Base-by-base conservation (phyloP, 1,140 invertebrate species). In the Plutomurus gul region DNA sequence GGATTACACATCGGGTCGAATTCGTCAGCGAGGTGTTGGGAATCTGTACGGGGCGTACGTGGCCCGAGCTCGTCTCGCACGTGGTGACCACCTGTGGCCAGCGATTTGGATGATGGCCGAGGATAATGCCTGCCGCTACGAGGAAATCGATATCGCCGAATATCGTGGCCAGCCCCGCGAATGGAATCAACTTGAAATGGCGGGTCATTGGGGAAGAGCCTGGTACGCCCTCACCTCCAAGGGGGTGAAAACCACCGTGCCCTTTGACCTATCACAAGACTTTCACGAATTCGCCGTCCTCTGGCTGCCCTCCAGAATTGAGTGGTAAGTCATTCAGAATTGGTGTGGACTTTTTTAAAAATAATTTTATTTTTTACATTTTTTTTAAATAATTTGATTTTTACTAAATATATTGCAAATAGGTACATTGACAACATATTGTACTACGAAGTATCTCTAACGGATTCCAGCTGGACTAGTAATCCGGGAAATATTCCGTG, bases 221-320 rank as follows among this genome's bases (percentile, higher is more conserved):
- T 80, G 70, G 56, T 72, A 80, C 71, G 49, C 51, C 4, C 20
- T 82, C 4, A 78, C 71, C 11, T 80, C 81, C 0, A 76, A 56
- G 16, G 78, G 78, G 1, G 47, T 51, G 1, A 37, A 51, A 76
- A 60, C 8, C 22, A 70, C 16, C 6, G 75, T 74, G 11, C 22
- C 40, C 4, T 22, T 30, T 33, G 82, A 83, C 60, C 22, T 83
- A n/a, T 77, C 79, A 56, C 0, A 7, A 1, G 78, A 76, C 13
- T 83, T 78, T 51, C 82, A 83, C 33, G 82, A 83, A 27, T 83
- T 43, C 37, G 82, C 82, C 43, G 71, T 83, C 16, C 51, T 83
- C 6, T 83, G 82, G 82, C 33, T 81, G 3, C 78, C 70, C 11
- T 25, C 30, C 11, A 79, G 37, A 75, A 27, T 83, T 6, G 82